Evolutionary conservation across 2,797 vertebrate genomes (phyloP).

Genomic region (Mormyrops boulengeri): DNA sequence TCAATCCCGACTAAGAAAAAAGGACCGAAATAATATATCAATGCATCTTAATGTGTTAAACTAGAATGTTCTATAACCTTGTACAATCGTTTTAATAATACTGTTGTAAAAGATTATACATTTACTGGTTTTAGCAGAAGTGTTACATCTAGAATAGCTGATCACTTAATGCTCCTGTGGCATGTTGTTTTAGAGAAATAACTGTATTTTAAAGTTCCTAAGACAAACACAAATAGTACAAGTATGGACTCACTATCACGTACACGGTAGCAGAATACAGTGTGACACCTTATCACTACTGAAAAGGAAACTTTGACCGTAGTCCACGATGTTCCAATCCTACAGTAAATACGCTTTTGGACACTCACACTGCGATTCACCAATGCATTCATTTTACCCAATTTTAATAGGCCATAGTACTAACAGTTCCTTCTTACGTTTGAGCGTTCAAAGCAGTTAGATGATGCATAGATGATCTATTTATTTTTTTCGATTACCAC

Average conservation of each 20-base stretch:
- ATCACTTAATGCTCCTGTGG: background rate
- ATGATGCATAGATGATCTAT: background rate
- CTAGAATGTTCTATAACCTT: background rate
- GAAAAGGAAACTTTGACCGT: background rate
- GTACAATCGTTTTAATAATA: background rate
- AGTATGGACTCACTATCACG: background rate
- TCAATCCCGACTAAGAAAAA: background rate
- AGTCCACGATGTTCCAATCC: background rate
- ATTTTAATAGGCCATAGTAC: background rate
- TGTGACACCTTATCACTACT: background rate
- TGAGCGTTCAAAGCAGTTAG: background rate
- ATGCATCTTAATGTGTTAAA: background rate
- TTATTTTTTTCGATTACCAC: background rate
- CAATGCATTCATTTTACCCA: background rate
- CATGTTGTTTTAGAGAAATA: background rate
- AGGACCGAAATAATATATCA: background rate
- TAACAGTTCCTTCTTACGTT: background rate
- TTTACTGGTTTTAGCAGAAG: background rate
- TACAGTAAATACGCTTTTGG: background rate
- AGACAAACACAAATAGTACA: background rate
- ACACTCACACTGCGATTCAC: background rate
- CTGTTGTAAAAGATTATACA: background rate
- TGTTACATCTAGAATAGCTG: background rate
- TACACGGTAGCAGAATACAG: background rate
- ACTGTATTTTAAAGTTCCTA: background rate